Percentiles rank a stretch among this genome's conserved stretches.
phyloP scores from a whole-genome alignment of 1,140 invertebrate species.

The Chrysopa pallens region DNA sequence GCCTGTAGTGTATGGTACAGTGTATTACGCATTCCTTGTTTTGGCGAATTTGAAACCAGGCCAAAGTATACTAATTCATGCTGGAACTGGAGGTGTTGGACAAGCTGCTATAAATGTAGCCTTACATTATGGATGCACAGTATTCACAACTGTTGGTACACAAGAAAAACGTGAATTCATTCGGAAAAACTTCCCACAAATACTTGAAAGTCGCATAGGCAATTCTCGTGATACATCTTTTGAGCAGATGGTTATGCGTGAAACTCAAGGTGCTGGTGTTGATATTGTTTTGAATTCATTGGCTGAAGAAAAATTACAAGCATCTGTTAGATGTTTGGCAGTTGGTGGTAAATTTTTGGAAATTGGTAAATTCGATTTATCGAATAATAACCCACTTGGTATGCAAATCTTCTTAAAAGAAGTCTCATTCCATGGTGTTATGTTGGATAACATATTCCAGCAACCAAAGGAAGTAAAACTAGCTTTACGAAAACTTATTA shows the following conservation, averaged over 20 bases:
- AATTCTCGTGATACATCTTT: conserved; percentile 42
- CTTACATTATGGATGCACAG: conserved; percentile 43
- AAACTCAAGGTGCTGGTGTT: conserved; percentile 41
- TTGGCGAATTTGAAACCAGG: conserved; percentile 37
- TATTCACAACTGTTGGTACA: conserved; percentile 59
- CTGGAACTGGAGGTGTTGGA: conserved; percentile 78
- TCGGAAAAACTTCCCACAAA: conserved; percentile 47
- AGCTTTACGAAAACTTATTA: conserved; percentile 29
- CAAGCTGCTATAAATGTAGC: conserved; percentile 69
- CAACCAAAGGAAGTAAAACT: conserved; percentile 22
- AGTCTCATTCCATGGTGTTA: conserved; percentile 72
- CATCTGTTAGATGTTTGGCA: conserved; percentile 60
- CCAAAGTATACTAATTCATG: conserved; percentile 65
- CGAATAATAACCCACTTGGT: conserved; percentile 40
- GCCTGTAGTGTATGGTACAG: conserved; percentile 71
- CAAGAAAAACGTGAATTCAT: conserved; percentile 58
- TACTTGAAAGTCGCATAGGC: conserved; percentile 33
- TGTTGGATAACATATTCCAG: conserved; percentile 58
- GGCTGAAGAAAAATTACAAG: conserved; percentile 44
- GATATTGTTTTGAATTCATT: conserved; percentile 49
- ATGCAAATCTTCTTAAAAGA: conserved; percentile 67
- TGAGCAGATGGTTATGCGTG: conserved; percentile 33
- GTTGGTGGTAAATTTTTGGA: conserved; percentile 50
- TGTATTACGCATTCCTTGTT: conserved; percentile 56
- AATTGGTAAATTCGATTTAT: conserved; percentile 60